These are phyloP conservation scores for Bovichtus diacanthus DNA, from an alignment of 2,797 vertebrate genomes.

Conservation along the genomic window DNA sequence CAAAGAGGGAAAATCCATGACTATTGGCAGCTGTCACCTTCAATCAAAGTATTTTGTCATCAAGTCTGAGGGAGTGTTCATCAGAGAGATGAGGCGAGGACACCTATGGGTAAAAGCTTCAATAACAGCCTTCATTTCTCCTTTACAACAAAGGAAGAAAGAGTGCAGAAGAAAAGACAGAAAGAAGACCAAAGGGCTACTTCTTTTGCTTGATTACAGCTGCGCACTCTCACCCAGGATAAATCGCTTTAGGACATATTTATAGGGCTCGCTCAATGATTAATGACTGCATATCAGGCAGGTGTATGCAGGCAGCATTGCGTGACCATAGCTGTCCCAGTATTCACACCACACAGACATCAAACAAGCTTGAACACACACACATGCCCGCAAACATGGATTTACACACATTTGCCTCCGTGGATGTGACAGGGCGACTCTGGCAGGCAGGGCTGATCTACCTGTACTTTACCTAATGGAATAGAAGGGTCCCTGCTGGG, in stretches of 20 bases:
- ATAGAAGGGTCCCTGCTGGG: constrained; percentile 63
- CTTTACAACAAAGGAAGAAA: constrained; percentile 32
- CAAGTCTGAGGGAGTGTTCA: constrained; percentile 34
- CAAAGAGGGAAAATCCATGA: constrained; percentile 40
- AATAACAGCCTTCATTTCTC: constrained; percentile 49
- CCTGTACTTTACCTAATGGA: constrained; percentile 73
- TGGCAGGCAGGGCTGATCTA: constrained; percentile 42
- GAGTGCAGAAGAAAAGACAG: constrained; percentile 9
- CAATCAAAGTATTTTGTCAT: constrained; percentile 50
- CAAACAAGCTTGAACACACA: constrained; percentile 23
- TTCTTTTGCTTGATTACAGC: constrained; percentile 55
- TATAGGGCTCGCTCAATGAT: constrained; percentile 58
- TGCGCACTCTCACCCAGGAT: constrained; percentile 21
- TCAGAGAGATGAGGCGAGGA: constrained; percentile 45
- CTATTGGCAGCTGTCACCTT: constrained; percentile 63
- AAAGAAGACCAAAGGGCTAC: constrained; percentile 29
- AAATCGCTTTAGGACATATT: constrained; percentile 47
- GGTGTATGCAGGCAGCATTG: constrained; percentile 44
- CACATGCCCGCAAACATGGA: constrained; percentile 2
- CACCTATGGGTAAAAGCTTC: constrained; percentile 36
- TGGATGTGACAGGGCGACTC: constrained; percentile 49
- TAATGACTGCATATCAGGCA: constrained; percentile 58
- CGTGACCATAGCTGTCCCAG: constrained; percentile 36
- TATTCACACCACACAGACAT: constrained; percentile 22
- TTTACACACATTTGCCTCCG: constrained; percentile 31